Base-by-base conservation (phyloP, 2,888 invertebrate species). In the Eretmocerus hayati region DNA sequence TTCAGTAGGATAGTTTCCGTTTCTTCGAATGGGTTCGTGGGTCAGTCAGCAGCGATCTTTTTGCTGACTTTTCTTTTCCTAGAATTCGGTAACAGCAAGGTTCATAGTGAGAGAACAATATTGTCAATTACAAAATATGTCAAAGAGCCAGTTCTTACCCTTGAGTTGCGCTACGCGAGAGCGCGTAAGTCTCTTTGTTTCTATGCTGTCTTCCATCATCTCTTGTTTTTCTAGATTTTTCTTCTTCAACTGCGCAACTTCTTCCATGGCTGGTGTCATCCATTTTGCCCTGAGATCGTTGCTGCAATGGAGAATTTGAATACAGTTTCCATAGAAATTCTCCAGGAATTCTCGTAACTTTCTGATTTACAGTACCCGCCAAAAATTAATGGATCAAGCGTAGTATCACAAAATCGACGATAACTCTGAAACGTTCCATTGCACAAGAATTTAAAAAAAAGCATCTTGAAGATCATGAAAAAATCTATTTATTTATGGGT, bases 181-280 rank as follows among this genome's bases (percentile, higher is more conserved):
- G 35, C 69, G 64, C 5, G 69, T 69, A 16, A 67, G 50, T 23
- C 67, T 60, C 16, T 58, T 56, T 4, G 54, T 55, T 47, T 26
- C 46, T 16, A 46, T 46, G 31, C 55, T 38, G 15, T 49, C 22
- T 11, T 48, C 53, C 15, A 49, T 23, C 21, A 46, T 37, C 30
- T 46, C 33, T 19, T 21, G 42, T 21, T 46, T 30, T 22, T 47
- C 47, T 15, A 44, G 33, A 36, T 42, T 47, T 50, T 59, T 64
- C 52, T 64, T 65, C 45, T 52, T 65, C 46, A 67, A 56, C 49
- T 59, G 61, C 22, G 62, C 63, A 32, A 69, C 56, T 58, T 67
- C 64, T 55, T 69, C 67, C 68, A 69, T 68, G 4, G 67, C 67
- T 13, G 67, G 69, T 45, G 69, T 69, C 67, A 67, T 67, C 66